A percentile compares a stretch with the other conserved stretches of the same genome.
Conservation (phyloP, 2,113 vertebrate species). For the Progne subis region DNA sequence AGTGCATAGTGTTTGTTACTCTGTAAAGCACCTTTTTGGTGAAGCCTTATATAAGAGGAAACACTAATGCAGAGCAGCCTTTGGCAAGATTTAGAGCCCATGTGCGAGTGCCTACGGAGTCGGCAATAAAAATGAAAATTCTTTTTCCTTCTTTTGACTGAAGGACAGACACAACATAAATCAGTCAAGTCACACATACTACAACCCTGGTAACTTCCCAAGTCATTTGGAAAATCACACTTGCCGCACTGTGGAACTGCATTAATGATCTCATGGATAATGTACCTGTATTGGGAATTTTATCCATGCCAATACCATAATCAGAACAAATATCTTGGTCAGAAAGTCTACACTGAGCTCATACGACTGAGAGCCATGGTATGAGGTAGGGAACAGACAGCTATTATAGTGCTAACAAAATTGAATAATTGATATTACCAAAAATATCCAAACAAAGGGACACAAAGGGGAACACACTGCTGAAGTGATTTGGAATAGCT, state of each 20-base stretch:
- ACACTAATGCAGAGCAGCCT: neutral
- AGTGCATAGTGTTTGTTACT: neutral
- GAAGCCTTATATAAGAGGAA: neutral
- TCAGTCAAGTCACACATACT: slow-evolving; percentile 5
- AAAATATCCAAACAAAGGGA: neutral
- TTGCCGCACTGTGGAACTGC: neutral
- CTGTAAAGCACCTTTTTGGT: neutral
- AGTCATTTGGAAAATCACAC: slow-evolving; percentile 42
- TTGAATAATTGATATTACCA: neutral
- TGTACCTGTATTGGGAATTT: neutral
- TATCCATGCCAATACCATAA: slow-evolving; percentile 4
- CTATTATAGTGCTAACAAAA: neutral
- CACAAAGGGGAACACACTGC: neutral
- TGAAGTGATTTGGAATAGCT: neutral
- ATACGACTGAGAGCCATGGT: neutral
- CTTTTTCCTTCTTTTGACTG: slow-evolving; percentile 39
- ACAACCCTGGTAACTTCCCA: neutral
- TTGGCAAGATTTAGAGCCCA: neutral
- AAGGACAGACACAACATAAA: neutral
- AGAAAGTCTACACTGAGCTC: neutral
- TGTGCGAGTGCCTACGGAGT: neutral
- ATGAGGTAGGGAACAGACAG: neutral
- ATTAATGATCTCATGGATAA: slow-evolving; percentile 14
- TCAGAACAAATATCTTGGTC: neutral
- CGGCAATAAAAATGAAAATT: slow-evolving; percentile 56